Percentiles rank a stretch among this genome's conserved stretches.
Conservation (phyloP, 2,113 vertebrate genomes). For the Sclerurus mexicanus region DNA sequence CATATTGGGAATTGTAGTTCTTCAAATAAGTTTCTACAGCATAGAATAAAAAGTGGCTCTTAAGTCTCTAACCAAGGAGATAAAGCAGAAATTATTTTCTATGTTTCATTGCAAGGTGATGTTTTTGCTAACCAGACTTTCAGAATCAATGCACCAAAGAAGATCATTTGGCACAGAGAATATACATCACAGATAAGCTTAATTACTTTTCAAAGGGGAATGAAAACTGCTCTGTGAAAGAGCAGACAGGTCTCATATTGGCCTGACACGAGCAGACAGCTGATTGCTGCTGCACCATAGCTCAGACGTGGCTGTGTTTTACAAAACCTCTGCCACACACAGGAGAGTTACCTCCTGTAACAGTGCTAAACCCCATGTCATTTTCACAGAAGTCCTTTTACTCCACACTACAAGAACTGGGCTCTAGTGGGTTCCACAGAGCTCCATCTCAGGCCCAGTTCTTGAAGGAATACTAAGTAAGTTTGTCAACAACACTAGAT, state of each 20-base stretch:
- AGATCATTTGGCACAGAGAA: not conserved
- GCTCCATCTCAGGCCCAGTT: not conserved
- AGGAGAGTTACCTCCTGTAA: not conserved
- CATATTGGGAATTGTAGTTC: not conserved
- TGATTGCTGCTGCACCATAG: not conserved
- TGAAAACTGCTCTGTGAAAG: not conserved
- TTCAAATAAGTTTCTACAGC: constrained; percentile 9
- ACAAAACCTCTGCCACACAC: not conserved
- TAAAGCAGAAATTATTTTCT: constrained; percentile 7
- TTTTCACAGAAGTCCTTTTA: not conserved
- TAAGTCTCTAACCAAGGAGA: not conserved
- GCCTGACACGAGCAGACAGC: not conserved
- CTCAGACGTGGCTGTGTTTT: not conserved
- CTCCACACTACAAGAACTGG: too few species aligned
- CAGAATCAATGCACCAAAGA: not conserved
- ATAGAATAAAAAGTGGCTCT: not conserved
- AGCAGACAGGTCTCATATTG: not conserved
- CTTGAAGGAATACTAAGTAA: not conserved
- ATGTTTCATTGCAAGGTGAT: not conserved
- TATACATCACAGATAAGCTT: not conserved
- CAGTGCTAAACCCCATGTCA: not conserved
- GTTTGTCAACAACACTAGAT: not conserved
- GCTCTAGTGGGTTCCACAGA: not conserved
- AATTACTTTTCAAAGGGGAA: constrained; percentile 18
- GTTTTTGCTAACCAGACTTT: not conserved